Base-by-base conservation (phyloP, 2,797 vertebrate genomes). In the Eleutherodactylus coqui region DNA sequence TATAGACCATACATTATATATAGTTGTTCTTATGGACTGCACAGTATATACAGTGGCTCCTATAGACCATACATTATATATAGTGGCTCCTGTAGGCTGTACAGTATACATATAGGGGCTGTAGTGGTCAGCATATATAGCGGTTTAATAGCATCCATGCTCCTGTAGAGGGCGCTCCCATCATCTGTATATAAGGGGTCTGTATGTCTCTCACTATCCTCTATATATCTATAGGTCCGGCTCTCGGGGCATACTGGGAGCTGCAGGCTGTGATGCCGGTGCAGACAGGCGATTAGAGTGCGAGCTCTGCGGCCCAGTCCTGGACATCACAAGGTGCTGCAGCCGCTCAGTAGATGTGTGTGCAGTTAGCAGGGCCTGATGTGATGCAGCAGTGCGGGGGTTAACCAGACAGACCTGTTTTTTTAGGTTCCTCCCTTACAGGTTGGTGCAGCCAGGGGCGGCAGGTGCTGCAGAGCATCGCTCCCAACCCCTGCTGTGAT, bases 361-460 rank as follows among this genome's bases (percentile, higher is more conserved):
- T n/a, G 19, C 21, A 55, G 21, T n/a, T 51, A 14, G 16, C 9
- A n/a, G 55, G 55, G n/a, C 16, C 17, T 5, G 5, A 51, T 55
- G 21, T 55, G 10, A 24, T 6, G 21, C 5, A 21, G 17, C 24
- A 55, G 21, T 24, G 24, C 53, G n/a, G 53, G 24, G 53, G 53
- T 24, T 55, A 24, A 55, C 2, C 49, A 36, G 75, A 24, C 45
- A 11, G 75, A 78, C 75, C 75, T 36, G 34, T 58, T 53, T 38
- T 27, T 17, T 34, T 10, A 78, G 29, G 75, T 78, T 34, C 49
- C 75, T 78, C 75, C 51, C 75, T 29, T 5, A 17, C 41, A 73
- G 24, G 73, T 47, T 14, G 16, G 4, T 21, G 17, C n/a, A n/a
- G 21, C 41, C 70, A n/a, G 5, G 11, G 70, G 38, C 24, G n/a